Percentiles rank a stretch among this genome's conserved stretches.
phyloP scores from a whole-genome alignment of 2,888 invertebrate species.

The Stegana nigrithorax region DNA sequence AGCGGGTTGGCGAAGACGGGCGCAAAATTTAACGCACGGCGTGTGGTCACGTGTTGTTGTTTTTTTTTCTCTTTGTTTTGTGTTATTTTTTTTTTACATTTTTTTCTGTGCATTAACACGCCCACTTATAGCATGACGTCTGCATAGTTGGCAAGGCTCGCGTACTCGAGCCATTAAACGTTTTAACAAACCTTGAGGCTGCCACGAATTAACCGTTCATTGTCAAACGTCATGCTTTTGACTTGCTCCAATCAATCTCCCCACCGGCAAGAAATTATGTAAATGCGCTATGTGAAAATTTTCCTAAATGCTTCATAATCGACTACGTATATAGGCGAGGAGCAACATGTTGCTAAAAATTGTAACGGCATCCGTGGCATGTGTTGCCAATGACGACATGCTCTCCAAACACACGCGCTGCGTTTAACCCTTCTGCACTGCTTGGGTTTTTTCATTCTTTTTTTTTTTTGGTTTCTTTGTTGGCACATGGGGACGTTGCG shows the following conservation, averaged over 20 bases:
- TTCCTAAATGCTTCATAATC: conserved; percentile 60
- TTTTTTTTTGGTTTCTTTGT: background rate
- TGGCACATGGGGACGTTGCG: background rate
- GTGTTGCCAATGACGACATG: conserved; percentile 46
- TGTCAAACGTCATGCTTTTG: conserved; percentile 21
- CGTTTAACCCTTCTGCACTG: conserved; percentile 19
- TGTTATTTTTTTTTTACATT: too few species aligned
- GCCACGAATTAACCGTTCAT: conserved; percentile 33
- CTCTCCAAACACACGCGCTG: too few species aligned
- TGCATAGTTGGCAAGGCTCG: too few species aligned
- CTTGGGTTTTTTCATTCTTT: background rate
- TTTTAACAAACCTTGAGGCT: conserved; percentile 36
- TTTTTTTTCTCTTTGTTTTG: too few species aligned
- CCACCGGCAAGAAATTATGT: conserved; percentile 48
- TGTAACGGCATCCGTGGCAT: conserved; percentile 41
- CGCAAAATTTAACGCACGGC: conserved; percentile 56
- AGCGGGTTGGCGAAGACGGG: too few species aligned
- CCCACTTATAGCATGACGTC: conserved; percentile 56
- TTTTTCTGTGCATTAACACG: conserved; percentile 40
- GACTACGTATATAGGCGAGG: conserved; percentile 29
- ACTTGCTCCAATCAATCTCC: conserved; percentile 36
- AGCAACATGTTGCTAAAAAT: conserved; percentile 16
- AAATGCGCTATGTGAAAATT: conserved; percentile 59
- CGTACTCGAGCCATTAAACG: too few species aligned
- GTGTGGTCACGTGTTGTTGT: conserved; percentile 52